Evolutionary conservation across 2,797 vertebrate genomes (phyloP).

Genomic region (Gymnodraco acuticeps): DNA sequence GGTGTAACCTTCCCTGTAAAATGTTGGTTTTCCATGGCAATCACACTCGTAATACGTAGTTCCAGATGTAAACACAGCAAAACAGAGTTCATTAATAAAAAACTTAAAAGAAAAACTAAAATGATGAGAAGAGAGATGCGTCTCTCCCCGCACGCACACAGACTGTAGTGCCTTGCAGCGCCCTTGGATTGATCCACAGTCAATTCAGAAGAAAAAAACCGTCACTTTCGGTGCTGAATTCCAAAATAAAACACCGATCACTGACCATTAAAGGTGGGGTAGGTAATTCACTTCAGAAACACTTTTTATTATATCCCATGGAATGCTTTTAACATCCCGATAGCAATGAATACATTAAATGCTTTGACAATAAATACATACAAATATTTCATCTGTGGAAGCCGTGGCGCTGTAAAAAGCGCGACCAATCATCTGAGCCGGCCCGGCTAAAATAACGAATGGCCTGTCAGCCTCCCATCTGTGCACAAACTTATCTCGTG

Average conservation of each 20-base stretch:
- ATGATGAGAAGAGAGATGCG: neutral
- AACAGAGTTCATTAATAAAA: neutral
- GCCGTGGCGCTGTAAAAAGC: too few species aligned
- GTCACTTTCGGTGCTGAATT: neutral
- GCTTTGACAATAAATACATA: too few species aligned
- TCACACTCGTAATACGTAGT: neutral
- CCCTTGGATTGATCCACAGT: conserved; percentile 27
- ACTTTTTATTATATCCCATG: too few species aligned
- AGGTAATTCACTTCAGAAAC: too few species aligned
- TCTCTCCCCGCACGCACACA: neutral
- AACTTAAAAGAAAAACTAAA: neutral
- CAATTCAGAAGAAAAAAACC: neutral
- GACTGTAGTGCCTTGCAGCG: conserved; percentile 7
- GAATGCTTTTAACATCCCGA: too few species aligned
- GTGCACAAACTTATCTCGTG: too few species aligned
- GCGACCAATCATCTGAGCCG: too few species aligned
- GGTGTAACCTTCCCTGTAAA: conserved; percentile 28
- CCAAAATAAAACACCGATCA: conserved; percentile 47
- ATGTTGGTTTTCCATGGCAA: conserved; percentile 29
- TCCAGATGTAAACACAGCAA: neutral
- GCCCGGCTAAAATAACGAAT: too few species aligned
- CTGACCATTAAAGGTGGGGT: too few species aligned
- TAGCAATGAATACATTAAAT: too few species aligned
- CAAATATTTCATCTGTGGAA: too few species aligned
- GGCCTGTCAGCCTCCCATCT: too few species aligned